phyloP scores from a whole-genome alignment of 2,888 invertebrate genomes.

The Lydus trimaculatus region DNA sequence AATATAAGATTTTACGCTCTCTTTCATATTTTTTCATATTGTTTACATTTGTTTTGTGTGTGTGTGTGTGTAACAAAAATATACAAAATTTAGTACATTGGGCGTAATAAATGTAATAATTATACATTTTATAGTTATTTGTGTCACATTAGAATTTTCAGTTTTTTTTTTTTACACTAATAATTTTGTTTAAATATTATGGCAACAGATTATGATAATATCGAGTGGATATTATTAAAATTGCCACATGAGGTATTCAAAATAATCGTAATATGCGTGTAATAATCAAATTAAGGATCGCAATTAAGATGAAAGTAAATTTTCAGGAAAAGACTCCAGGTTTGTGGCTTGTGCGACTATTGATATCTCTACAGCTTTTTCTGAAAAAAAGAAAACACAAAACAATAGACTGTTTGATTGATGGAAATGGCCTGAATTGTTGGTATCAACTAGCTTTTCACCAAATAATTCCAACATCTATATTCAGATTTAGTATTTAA shows the following conservation, averaged over 20 bases:
- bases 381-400: too few species aligned
- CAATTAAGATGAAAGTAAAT: neutral
- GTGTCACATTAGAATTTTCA: neutral
- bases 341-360: neutral
- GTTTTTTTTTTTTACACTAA: neutral
- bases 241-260: neutral
- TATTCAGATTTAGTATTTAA: neutral
- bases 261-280: neutral
- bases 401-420: neutral
- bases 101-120: neutral
- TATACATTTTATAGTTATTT: neutral
- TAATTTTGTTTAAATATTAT: neutral
- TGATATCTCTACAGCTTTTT: neutral
- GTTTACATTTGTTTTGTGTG: neutral
- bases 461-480: constrained; percentile 1
- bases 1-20: constrained; percentile 49
- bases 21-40: constrained; percentile 30
- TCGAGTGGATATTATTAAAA: neutral
- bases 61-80: neutral
- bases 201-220: neutral
- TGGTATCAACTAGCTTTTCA: constrained; percentile 5
- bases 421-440: constrained; percentile 9
- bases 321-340: neutral
- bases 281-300: neutral
- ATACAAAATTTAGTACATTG: neutral